Conservation (phyloP, 2,888 invertebrate species). For the Orchesellides sinensis region DNA sequence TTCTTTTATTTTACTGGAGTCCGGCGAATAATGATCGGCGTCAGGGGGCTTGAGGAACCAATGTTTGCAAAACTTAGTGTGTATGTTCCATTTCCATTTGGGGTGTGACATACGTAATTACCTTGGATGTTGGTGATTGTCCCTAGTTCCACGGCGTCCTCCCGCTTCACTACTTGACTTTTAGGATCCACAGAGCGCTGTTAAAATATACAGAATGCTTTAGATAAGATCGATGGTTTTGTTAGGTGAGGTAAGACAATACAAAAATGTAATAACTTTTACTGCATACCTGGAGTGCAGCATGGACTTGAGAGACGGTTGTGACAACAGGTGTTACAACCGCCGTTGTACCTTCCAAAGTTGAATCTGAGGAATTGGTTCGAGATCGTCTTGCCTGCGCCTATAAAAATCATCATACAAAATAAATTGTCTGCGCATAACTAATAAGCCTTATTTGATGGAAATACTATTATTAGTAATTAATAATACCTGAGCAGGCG, state of each 20-base stretch:
- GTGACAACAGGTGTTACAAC: conserved; percentile 63
- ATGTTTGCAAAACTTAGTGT: conserved; percentile 73
- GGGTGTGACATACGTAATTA: conserved; percentile 73
- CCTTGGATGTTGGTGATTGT: conserved; percentile 74
- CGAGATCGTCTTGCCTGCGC: conserved; percentile 71
- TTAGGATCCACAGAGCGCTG: conserved; percentile 72
- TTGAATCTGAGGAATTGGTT: conserved; percentile 68
- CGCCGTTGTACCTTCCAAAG: conserved; percentile 47
- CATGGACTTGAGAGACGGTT: conserved; percentile 73
- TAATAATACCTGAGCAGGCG: conserved; percentile 68
- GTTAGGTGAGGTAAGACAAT: neutral
- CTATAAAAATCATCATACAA: conserved; percentile 37
- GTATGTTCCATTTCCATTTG: conserved; percentile 72
- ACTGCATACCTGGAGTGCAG: conserved; percentile 68
- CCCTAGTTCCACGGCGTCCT: conserved; percentile 72
- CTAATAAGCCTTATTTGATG: neutral
- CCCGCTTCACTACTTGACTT: conserved; percentile 68
- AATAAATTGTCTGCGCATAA: neutral
- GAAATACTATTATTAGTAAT: neutral
- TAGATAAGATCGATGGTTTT: neutral
- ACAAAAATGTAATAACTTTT: neutral
- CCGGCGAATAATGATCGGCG: conserved; percentile 73
- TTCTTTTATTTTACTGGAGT: conserved; percentile 62
- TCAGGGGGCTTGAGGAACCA: conserved; percentile 69
- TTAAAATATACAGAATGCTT: neutral